These are phyloP conservation scores for Acomys russatus DNA, from an alignment of 2,797 vertebrate species.

Conservation along the genomic window DNA sequence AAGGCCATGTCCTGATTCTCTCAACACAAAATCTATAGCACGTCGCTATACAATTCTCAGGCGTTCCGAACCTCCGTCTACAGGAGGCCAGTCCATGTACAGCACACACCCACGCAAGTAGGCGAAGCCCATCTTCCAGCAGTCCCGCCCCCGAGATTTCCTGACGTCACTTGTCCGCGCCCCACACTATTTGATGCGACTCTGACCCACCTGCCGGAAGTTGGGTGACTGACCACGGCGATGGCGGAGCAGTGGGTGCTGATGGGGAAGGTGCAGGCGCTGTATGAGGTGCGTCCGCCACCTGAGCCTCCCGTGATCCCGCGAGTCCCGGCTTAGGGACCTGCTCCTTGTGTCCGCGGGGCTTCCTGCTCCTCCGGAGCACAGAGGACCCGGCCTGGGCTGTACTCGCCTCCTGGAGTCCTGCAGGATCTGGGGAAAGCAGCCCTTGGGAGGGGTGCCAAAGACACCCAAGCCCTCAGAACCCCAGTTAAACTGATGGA, in stretches of 20 bases:
- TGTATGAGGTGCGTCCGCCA: constrained; percentile 93
- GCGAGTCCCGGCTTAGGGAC: too few species aligned
- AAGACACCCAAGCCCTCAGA: neutral
- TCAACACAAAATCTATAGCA: neutral
- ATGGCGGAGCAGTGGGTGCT: constrained; percentile 96
- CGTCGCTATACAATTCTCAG: neutral
- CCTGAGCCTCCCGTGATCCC: rapidly evolving
- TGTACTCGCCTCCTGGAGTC: neutral
- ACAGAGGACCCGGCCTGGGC: neutral
- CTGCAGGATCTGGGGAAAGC: neutral
- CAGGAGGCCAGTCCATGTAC: rapidly evolving
- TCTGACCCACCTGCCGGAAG: constrained; percentile 25
- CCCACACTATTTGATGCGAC: neutral
- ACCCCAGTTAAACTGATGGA: neutral
- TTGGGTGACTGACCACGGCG: constrained; percentile 71
- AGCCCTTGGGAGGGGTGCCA: neutral
- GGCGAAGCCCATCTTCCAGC: rapidly evolving
- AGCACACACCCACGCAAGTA: rapidly evolving
- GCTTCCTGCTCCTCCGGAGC: neutral
- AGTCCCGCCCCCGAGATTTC: rapidly evolving
- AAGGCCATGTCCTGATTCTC: neutral
- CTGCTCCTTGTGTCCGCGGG: too few species aligned
- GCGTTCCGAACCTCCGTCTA: too few species aligned
- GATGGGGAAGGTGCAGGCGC: constrained; percentile 98
- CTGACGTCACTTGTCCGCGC: neutral